Conservation (phyloP, 2,888 invertebrate species). For the Meiosimyza decipiens region DNA sequence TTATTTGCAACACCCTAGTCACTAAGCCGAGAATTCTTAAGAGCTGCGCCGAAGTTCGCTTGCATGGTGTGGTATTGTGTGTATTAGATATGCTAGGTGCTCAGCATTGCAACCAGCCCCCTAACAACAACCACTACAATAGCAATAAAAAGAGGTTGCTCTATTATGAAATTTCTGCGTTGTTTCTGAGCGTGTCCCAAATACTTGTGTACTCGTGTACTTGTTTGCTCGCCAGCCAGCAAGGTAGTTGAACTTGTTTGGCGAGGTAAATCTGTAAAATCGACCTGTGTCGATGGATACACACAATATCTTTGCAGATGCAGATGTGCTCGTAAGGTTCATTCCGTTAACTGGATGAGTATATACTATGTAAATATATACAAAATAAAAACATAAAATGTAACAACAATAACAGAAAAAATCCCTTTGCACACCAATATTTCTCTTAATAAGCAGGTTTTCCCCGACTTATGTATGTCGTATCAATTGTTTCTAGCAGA, state of each 20-base stretch:
- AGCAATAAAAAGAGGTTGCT: slow-evolving; percentile 23
- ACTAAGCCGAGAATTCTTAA: background rate
- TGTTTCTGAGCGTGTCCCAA: slow-evolving; percentile 36
- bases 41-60: background rate
- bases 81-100: slow-evolving; percentile 17
- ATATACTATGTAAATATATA: background rate
- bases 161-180: slow-evolving; percentile 26
- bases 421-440: too few relatives aligned
- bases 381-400: too few relatives aligned
- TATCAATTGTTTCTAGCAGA: too few relatives aligned
- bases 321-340: background rate
- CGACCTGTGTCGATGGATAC: background rate
- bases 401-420: too few relatives aligned
- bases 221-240: slow-evolving; percentile 11
- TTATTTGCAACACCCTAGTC: too few relatives aligned
- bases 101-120: slow-evolving; percentile 22
- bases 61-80: background rate
- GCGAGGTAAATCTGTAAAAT: background rate
- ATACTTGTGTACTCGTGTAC: slow-evolving; percentile 26
- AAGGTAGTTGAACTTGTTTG: slow-evolving; percentile 41
- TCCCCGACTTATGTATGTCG: too few relatives aligned
- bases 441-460: too few relatives aligned
- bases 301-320: too few relatives aligned
- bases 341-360: slow-evolving; percentile 5
- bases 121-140: slow-evolving; percentile 14